Conservation (phyloP, 2,797 vertebrate species). For the Tamandua tetradactyla region DNA sequence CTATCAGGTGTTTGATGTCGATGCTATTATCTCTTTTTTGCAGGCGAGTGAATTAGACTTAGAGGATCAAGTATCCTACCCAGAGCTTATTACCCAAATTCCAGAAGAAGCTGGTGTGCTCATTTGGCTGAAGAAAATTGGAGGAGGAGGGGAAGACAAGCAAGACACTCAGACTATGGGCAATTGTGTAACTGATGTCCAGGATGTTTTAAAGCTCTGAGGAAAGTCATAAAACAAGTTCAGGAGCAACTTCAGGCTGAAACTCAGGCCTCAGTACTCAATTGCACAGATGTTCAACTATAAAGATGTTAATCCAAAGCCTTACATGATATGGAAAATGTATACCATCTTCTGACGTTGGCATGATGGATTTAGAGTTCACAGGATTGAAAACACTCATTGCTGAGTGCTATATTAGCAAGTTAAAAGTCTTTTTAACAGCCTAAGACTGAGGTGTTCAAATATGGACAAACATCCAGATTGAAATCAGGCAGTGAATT, state of each 20-base stretch:
- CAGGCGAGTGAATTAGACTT: background rate
- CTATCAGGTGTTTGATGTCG: background rate
- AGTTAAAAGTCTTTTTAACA: conserved; percentile 10
- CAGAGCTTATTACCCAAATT: background rate
- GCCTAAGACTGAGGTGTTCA: conserved; percentile 40
- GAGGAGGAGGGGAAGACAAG: background rate
- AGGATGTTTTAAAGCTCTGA: background rate
- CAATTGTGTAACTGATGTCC: background rate
- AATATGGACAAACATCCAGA: conserved; percentile 17
- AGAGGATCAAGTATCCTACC: background rate
- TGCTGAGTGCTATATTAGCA: background rate
- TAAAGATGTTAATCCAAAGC: conserved; percentile 13
- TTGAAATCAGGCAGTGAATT: conserved; percentile 49
- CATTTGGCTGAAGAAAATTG: background rate
- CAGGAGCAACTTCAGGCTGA: background rate
- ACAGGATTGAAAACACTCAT: conserved; percentile 2
- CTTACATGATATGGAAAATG: background rate
- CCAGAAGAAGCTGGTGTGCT: background rate
- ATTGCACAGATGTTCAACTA: background rate
- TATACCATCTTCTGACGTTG: background rate
- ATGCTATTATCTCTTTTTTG: background rate
- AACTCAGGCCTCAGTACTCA: background rate
- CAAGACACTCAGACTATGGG: background rate
- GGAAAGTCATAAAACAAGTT: background rate
- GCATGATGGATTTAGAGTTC: background rate